A percentile compares a stretch with the other conserved stretches of the same genome.
phyloP scores from a whole-genome alignment of 2,113 vertebrate species.

The Mormyrus lacerda region DNA sequence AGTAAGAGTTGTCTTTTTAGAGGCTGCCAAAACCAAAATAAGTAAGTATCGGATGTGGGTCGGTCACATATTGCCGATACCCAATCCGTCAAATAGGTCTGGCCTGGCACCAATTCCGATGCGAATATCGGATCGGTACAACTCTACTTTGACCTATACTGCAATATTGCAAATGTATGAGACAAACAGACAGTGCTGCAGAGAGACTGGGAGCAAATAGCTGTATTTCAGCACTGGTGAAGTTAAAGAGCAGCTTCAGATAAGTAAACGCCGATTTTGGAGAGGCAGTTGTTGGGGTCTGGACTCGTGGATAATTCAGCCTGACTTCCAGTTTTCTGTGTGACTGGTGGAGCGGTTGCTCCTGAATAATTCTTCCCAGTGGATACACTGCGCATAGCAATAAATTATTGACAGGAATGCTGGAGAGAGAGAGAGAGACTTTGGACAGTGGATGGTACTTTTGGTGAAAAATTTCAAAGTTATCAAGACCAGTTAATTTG shows the following conservation, averaged over 20 bases:
- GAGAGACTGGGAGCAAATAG: no score
- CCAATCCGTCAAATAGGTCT: no score
- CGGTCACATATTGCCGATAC: no score
- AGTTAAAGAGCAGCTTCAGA: background rate
- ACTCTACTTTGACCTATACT: background rate
- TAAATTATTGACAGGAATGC: constrained; percentile 23
- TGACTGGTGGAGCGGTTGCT: constrained; percentile 18
- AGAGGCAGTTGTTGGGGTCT: background rate
- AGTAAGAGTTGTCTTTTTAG: no score
- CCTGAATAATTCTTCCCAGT: constrained; percentile 25
- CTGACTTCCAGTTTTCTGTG: background rate
- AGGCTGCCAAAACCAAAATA: no score
- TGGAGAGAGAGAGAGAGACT: background rate
- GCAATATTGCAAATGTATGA: background rate
- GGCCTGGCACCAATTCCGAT: no score
- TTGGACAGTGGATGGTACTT: background rate
- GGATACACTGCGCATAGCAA: constrained; percentile 15
- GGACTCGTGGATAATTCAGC: constrained; percentile 2
- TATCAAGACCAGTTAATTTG: background rate
- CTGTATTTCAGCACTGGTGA: background rate
- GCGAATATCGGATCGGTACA: no score
- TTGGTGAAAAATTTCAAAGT: background rate
- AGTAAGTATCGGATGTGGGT: no score
- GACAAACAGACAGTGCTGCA: background rate
- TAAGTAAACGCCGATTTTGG: background rate